Evolutionary conservation across 2,113 vertebrate genomes (phyloP).

Genomic region (Xerus inauris): DNA sequence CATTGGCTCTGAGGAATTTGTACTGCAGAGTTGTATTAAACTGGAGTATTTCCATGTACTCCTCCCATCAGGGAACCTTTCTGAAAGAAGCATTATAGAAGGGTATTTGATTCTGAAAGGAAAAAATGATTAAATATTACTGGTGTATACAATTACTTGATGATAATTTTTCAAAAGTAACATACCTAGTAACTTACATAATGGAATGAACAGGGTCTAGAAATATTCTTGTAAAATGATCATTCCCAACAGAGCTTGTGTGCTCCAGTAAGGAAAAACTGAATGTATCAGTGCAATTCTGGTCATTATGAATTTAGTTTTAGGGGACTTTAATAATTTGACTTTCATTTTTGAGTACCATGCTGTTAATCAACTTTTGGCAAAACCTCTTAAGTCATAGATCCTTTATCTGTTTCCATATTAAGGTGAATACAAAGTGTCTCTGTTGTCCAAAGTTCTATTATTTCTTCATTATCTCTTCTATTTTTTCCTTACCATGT

Average conservation of each 20-base stretch:
- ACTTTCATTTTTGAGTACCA: conserved; percentile 4
- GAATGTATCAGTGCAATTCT: neutral
- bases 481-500: conserved; percentile 5
- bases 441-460: neutral
- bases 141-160: conserved; percentile 46
- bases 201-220: conserved; percentile 6
- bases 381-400: neutral
- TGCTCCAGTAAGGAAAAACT: conserved; percentile 53
- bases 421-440: neutral
- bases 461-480: neutral
- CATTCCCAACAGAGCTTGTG: conserved; percentile 42
- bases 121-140: conserved; percentile 50
- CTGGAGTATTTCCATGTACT: conserved; percentile 1
- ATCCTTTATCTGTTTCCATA: neutral
- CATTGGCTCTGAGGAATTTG: neutral
- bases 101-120: conserved; percentile 32
- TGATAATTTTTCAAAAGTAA: conserved; percentile 47
- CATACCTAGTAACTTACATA: conserved; percentile 45
- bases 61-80: conserved; percentile 26
- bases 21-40: neutral
- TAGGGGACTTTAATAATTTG: neutral
- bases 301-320: neutral
- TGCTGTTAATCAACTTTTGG: neutral
- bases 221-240: conserved; percentile 50
- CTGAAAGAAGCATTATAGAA: conserved; percentile 38